Percentiles rank a stretch among this genome's conserved stretches.
phyloP scores from a whole-genome alignment of 2,888 invertebrate genomes.

The Odontomyia ornata region DNA sequence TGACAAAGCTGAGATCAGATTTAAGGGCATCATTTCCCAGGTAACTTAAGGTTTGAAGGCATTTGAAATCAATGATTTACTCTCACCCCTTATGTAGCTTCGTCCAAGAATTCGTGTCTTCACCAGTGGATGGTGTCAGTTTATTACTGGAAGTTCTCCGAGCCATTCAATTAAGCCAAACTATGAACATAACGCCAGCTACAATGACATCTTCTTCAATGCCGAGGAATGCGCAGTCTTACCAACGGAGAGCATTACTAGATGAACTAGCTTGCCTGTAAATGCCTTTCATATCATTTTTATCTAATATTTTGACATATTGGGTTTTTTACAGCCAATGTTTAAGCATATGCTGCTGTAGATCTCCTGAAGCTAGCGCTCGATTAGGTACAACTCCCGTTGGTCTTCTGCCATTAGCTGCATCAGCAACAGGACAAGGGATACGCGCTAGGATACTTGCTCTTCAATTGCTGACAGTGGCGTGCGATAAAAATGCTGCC shows the following conservation, averaged over 20 bases:
- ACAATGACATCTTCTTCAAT: constrained; percentile 59
- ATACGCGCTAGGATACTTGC: constrained; percentile 86
- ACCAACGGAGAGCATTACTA: constrained; percentile 77
- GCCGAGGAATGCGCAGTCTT: constrained; percentile 71
- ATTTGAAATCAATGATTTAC: too few relatives aligned
- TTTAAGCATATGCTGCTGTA: constrained; percentile 79
- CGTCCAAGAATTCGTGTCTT: constrained; percentile 89
- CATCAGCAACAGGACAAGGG: constrained; percentile 88
- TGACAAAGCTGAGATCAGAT: constrained; percentile 87
- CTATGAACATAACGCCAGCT: constrained; percentile 65
- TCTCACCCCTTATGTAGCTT: constrained; percentile 75
- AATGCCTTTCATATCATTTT: constrained; percentile 50
- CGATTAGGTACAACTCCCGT: constrained; percentile 80
- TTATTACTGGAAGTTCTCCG: constrained; percentile 85
- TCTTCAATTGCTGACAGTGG: constrained; percentile 85
- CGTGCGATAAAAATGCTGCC: constrained; percentile 71
- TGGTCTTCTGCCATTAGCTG: constrained; percentile 84
- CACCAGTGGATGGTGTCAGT: constrained; percentile 87
- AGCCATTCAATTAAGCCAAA: constrained; percentile 84
- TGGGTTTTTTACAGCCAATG: constrained; percentile 71
- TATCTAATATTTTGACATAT: neutral
- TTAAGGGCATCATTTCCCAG: constrained; percentile 87
- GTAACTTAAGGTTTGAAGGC: constrained; percentile 64
- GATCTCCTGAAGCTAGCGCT: constrained; percentile 82
- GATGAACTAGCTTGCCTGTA: constrained; percentile 88